These are phyloP conservation scores for Pseudomugil tenellus DNA, from an alignment of 2,797 vertebrate species.

Conservation along the genomic window DNA sequence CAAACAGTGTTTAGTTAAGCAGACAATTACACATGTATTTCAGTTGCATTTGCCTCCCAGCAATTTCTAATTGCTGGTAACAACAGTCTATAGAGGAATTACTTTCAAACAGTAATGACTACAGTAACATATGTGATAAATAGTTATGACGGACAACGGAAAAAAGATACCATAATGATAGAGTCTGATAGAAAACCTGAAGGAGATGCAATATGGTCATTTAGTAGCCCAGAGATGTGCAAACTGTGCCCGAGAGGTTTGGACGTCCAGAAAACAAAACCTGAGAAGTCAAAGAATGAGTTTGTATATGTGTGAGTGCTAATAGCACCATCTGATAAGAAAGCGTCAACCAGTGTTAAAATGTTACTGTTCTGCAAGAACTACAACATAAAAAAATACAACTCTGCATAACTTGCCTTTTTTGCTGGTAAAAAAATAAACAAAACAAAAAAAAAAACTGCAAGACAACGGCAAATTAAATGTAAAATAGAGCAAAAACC, in stretches of 20 bases:
- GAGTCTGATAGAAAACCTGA: constrained; percentile 74
- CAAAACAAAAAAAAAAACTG: constrained; percentile 14
- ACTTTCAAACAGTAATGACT: constrained; percentile 72
- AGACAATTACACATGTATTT: constrained; percentile 57
- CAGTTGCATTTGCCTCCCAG: constrained; percentile 40
- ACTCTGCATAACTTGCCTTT: constrained; percentile 67
- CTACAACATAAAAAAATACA: constrained; percentile 75
- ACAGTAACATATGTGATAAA: constrained; percentile 78
- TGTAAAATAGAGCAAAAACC: constrained; percentile 57
- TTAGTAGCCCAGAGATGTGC: constrained; percentile 76
- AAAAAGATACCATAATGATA: constrained; percentile 54
- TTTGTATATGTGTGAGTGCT: constrained; percentile 62
- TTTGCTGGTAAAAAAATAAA: constrained; percentile 37
- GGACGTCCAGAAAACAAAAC: constrained; percentile 72
- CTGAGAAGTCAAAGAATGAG: constrained; percentile 75
- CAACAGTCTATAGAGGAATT: constrained; percentile 71
- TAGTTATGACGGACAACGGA: constrained; percentile 63
- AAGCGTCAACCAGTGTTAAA: constrained; percentile 77
- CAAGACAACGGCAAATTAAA: constrained; percentile 51
- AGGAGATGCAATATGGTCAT: constrained; percentile 69
- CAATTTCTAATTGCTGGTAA: constrained; percentile 48
- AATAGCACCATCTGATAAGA: constrained; percentile 73
- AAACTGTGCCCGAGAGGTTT: constrained; percentile 72
- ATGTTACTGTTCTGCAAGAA: constrained; percentile 76
- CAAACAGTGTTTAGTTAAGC: constrained; percentile 73